Evolutionary conservation across 2,797 vertebrate genomes (phyloP), one percentile per base, ranked within the genome.

Genomic region (Platyrinchus mystaceus): DNA sequence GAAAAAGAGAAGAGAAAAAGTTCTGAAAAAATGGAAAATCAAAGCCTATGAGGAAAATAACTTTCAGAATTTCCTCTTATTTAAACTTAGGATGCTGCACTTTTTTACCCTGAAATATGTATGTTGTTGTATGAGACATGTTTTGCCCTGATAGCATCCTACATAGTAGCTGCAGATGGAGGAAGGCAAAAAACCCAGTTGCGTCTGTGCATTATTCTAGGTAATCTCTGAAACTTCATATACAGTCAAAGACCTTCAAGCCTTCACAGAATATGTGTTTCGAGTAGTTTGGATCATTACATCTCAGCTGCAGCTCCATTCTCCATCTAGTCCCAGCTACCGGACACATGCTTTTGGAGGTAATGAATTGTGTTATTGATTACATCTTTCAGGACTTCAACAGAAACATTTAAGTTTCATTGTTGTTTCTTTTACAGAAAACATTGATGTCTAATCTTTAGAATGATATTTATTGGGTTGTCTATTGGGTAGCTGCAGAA

Each of bases 181-280:
- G 37, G 59, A 82, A 76, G 3, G 4, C 47, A 34, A 80, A 32
- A 63, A 78, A 13, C 39, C 28, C 15, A 3, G 9, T 6, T 41
- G 11, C 87, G 39, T 92, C 60, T 93, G 39, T 93, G 73, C 10
- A 27, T 91, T 96, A 59, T 68, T 85, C 50, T 94, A 98, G 98
- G 94, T 97, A 2, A 79, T 98, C 16, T 96, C 97, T 87, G 96
- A 90, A 71, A 84, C 90, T 12, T 95, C 93, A 6, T 98, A 97
- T 6, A 94, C 90, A 3, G 87, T 98, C 14, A 68, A 84, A 81
- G 58, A 97, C 27, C 97, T 98, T 71, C 97, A 97, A 49, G 96
- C 98, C 36, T 98, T 98, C 95, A 98, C 97, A 4, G 97, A 96
- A 34, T 98, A 98, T 0, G 43, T 96, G 37, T 98, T 98, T 90